Percentiles rank a stretch among this genome's conserved stretches.
These are phyloP conservation scores for Dendrolimus pini DNA, from an alignment of 2,888 invertebrate species.

Conservation along the genomic window DNA sequence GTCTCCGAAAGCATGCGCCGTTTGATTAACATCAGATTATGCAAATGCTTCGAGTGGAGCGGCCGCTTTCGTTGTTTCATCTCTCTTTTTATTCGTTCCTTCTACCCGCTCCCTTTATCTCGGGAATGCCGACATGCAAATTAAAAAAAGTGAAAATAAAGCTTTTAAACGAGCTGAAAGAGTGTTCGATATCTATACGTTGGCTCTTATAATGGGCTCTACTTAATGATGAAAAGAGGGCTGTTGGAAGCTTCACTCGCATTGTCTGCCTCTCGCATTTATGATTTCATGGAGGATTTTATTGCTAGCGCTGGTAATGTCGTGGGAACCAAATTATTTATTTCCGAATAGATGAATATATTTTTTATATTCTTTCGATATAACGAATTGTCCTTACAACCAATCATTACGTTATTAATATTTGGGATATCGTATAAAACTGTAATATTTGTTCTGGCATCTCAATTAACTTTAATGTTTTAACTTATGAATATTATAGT, in stretches of 20 bases:
- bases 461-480: background rate
- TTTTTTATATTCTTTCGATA: too few species aligned
- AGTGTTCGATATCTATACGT: conserved; percentile 65
- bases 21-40: conserved; percentile 77
- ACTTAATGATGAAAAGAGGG: conserved; percentile 61
- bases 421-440: background rate
- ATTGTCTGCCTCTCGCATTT: conserved; percentile 40
- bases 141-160: conserved; percentile 52
- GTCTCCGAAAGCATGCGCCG: conserved; percentile 40
- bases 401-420: background rate
- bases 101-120: conserved; percentile 63
- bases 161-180: conserved; percentile 66
- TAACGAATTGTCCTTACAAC: too few species aligned
- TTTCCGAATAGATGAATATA: background rate
- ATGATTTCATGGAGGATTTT: conserved; percentile 30
- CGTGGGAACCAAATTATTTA: conserved; percentile 39
- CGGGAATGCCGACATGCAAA: conserved; percentile 67
- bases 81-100: conserved; percentile 59
- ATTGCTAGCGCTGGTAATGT: conserved; percentile 27
- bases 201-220: conserved; percentile 54
- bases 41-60: conserved; percentile 68
- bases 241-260: conserved; percentile 42
- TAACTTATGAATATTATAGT: background rate
- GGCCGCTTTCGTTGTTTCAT: conserved; percentile 68
- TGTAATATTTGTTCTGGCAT: background rate